A percentile compares a stretch with the other conserved stretches of the same genome.
These are phyloP conservation scores for Pseudomyrmex pallidus DNA, from an alignment of 1,140 invertebrate genomes.

Conservation along the genomic window DNA sequence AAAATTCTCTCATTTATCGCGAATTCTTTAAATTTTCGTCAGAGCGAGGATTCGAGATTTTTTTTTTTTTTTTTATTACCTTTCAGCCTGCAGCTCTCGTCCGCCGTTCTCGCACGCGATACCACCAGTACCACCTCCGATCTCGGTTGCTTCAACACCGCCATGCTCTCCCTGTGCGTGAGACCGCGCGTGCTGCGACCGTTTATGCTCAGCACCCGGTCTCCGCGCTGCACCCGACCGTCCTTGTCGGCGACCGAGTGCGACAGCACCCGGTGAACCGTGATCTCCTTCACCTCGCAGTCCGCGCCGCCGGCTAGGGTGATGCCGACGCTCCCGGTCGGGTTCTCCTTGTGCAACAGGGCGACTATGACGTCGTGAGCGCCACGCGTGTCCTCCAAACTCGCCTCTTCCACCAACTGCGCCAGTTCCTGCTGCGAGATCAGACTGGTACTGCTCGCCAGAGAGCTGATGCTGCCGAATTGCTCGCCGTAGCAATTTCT, in stretches of 20 bases:
- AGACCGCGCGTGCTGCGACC: slow-evolving; percentile 92
- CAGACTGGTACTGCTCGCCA: slow-evolving; percentile 88
- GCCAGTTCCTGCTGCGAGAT: slow-evolving; percentile 89
- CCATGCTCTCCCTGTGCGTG: slow-evolving; percentile 93
- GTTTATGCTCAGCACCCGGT: slow-evolving; percentile 95
- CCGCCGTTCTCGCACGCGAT: slow-evolving; percentile 83
- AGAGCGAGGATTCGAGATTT: neutral
- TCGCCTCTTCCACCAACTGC: slow-evolving; percentile 88
- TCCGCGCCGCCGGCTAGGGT: slow-evolving; percentile 94
- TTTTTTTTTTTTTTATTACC: slow-evolving; percentile 61
- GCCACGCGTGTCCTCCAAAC: slow-evolving; percentile 85
- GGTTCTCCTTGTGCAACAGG: slow-evolving; percentile 87
- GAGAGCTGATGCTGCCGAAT: slow-evolving; percentile 88
- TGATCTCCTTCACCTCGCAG: slow-evolving; percentile 96
- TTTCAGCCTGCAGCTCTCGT: slow-evolving; percentile 77
- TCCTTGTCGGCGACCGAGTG: slow-evolving; percentile 94
- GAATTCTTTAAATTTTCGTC: slow-evolving; percentile 3
- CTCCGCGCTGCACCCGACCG: slow-evolving; percentile 93
- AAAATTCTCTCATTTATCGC: neutral
- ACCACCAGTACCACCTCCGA: slow-evolving; percentile 90
- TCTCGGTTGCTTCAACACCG: slow-evolving; percentile 92
- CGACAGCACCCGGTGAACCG: slow-evolving; percentile 93
- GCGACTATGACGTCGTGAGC: slow-evolving; percentile 87
- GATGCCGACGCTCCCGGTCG: slow-evolving; percentile 92
- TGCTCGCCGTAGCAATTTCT: slow-evolving; percentile 82